Conservation (phyloP, 2,797 vertebrate genomes). For the Leuciscus waleckii region DNA sequence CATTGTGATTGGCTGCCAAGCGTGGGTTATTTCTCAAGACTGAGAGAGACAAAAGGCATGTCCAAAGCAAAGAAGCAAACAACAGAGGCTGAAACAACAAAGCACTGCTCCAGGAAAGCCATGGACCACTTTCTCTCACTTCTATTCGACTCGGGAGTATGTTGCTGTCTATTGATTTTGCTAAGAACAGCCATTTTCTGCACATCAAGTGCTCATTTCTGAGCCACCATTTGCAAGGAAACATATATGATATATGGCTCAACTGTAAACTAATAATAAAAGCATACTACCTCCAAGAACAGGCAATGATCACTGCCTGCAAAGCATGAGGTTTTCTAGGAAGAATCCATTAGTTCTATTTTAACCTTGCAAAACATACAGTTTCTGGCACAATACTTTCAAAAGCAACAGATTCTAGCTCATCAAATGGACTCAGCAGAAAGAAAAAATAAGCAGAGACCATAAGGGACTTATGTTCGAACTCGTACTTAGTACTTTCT, state of each 20-base stretch:
- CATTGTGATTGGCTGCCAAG: slow-evolving; percentile 64
- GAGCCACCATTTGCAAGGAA: slow-evolving; percentile 47
- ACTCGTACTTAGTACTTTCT: background rate
- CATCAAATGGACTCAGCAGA: background rate
- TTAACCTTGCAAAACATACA: background rate
- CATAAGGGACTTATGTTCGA: background rate
- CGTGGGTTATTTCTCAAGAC: slow-evolving; percentile 60
- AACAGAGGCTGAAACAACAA: slow-evolving; percentile 58
- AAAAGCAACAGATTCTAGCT: slow-evolving; percentile 12
- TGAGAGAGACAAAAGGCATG: slow-evolving; percentile 68
- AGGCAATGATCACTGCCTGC: background rate
- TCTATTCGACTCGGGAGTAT: slow-evolving; percentile 28
- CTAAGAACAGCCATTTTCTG: slow-evolving; percentile 57
- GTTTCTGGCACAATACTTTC: background rate
- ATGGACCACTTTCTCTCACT: slow-evolving; percentile 31
- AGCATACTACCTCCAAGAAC: background rate
- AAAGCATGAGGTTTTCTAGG: background rate
- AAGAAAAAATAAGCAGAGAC: background rate
- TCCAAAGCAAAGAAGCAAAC: slow-evolving; percentile 60
- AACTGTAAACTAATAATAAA: slow-evolving; percentile 14
- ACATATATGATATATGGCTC: background rate
- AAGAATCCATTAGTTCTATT: background rate
- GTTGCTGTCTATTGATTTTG: slow-evolving; percentile 46
- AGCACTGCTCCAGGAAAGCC: slow-evolving; percentile 52
- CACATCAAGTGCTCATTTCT: slow-evolving; percentile 44